Evolutionary conservation across 1,140 invertebrate species (phyloP).

Genomic region (Lasaia peninsularis): DNA sequence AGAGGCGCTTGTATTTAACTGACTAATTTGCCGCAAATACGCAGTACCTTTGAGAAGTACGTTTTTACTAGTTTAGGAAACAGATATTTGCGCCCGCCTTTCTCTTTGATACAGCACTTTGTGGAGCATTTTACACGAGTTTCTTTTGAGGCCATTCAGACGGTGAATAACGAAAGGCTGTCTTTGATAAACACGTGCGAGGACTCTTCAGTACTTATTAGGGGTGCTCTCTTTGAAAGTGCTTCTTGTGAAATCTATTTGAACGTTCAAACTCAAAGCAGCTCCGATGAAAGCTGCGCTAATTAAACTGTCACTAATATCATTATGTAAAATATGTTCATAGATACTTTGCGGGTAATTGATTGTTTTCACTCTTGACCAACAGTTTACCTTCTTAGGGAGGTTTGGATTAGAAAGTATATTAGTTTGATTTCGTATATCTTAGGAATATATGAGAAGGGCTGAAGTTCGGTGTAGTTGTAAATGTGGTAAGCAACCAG

Average conservation of each 20-base stretch:
- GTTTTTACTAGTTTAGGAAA: slow-evolving; percentile 77
- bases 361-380: background rate
- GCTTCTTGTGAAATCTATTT: slow-evolving; percentile 76
- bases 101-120: slow-evolving; percentile 75
- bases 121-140: slow-evolving; percentile 76
- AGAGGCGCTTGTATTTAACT: slow-evolving; percentile 69
- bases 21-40: slow-evolving; percentile 74
- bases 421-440: too few relatives aligned
- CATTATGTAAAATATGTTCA: slow-evolving; percentile 63
- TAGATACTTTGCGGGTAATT: background rate
- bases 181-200: slow-evolving; percentile 77
- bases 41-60: slow-evolving; percentile 71
- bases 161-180: slow-evolving; percentile 77
- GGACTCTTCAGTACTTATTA: slow-evolving; percentile 77
- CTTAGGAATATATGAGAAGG: too few relatives aligned
- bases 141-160: slow-evolving; percentile 77
- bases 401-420: too few relatives aligned
- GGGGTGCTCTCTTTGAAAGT: slow-evolving; percentile 75
- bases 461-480: too few relatives aligned
- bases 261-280: slow-evolving; percentile 73
- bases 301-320: slow-evolving; percentile 76
- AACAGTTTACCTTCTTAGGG: background rate
- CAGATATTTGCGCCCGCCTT: slow-evolving; percentile 75
- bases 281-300: slow-evolving; percentile 68
- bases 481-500: too few relatives aligned